Conservation (phyloP, 2,113 vertebrate genomes). For the Lycaon pictus region DNA sequence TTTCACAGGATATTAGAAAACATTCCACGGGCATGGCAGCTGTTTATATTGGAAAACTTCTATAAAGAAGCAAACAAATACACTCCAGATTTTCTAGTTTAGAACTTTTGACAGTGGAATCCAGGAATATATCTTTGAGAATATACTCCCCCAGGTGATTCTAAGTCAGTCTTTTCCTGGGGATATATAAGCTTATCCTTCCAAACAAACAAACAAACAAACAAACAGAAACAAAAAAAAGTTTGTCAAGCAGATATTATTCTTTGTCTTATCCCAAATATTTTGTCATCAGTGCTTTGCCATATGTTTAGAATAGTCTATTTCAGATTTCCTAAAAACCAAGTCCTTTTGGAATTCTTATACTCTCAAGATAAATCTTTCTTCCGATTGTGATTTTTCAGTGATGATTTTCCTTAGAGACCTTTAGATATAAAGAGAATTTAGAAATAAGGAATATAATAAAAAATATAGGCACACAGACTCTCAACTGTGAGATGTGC, state of each 20-base stretch:
- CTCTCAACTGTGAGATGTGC: background rate
- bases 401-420: background rate
- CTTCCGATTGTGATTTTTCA: background rate
- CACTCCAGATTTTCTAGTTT: background rate
- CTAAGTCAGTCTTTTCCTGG: background rate
- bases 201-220: background rate
- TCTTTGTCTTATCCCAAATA: background rate
- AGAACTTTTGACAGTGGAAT: background rate
- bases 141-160: background rate
- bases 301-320: background rate
- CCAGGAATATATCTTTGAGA: background rate
- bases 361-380: constrained; percentile 40
- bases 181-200: background rate
- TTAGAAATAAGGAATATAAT: background rate
- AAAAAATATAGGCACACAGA: background rate
- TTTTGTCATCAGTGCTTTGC: background rate
- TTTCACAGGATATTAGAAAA: background rate
- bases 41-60: background rate
- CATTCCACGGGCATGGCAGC: background rate
- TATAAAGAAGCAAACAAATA: background rate
- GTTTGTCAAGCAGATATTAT: background rate
- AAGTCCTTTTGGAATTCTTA: background rate
- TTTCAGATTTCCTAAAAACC: background rate
- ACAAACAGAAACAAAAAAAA: background rate
- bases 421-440: background rate